phyloP scores from a whole-genome alignment of 1,140 invertebrate species.

The Brachionus koreanus region DNA sequence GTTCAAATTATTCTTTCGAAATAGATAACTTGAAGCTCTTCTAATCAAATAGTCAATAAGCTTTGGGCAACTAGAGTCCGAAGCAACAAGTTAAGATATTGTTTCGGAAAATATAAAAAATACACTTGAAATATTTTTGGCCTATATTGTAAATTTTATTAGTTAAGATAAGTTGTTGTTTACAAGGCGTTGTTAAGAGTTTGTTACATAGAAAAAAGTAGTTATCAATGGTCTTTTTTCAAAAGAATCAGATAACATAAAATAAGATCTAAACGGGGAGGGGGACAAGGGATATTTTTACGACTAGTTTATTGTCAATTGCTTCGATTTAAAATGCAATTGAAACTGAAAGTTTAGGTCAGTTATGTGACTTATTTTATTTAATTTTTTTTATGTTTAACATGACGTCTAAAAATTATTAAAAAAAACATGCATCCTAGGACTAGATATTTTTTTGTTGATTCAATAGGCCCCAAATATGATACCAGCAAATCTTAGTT shows the following conservation, averaged over 20 bases:
- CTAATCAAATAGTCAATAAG: neutral
- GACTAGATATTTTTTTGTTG: neutral
- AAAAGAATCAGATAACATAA: neutral
- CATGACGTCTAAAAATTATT: neutral
- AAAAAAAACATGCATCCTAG: neutral
- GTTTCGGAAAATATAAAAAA: neutral
- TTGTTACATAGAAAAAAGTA: neutral
- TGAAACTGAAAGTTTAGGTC: neutral
- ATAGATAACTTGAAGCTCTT: slow-evolving; percentile 1
- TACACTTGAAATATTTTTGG: slow-evolving; percentile 2
- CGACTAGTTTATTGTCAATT: neutral
- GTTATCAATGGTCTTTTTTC: neutral
- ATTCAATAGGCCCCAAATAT: neutral
- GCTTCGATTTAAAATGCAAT: neutral
- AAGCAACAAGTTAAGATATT: neutral
- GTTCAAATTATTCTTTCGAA: slow-evolving; percentile 3
- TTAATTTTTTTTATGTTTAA: neutral
- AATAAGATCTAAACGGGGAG: neutral
- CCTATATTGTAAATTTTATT: neutral
- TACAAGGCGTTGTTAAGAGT: neutral
- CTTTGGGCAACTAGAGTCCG: slow-evolving; percentile 2
- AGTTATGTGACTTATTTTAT: neutral
- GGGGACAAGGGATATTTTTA: neutral
- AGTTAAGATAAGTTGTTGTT: neutral
- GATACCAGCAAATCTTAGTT: neutral